Evolutionary conservation across 2,888 invertebrate species (phyloP), one percentile per base, ranked within the genome.

Genomic region (Phyto melanocephala): DNA sequence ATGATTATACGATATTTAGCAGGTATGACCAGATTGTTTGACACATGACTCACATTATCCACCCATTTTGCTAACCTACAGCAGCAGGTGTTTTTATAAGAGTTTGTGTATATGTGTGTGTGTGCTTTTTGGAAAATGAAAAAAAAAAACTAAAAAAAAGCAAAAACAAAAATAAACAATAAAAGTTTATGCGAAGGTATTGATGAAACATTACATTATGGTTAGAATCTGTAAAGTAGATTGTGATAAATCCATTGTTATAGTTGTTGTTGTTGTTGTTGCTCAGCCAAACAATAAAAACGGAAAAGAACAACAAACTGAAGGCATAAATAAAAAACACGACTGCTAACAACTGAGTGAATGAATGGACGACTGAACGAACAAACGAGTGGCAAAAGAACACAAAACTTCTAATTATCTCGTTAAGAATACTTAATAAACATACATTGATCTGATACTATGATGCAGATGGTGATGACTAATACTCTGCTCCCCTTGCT

Each of bases 331-430:
- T 10, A 37, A 45, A 15, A 1, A 45, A 11, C 37, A 54, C 28
- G n/a, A 35, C 56, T 56, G 68, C n/a, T 56, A 45, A 47, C 33
- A n/a, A 74, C 62, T 54, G 40, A 20, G 1, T 47, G 17, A 70
- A 58, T 40, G 40, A 54, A 28, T 22, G 13, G 56, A 56, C 17
- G 37, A 52, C n/a, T n/a, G n/a, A n/a, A n/a, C n/a, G n/a, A n/a
- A n/a, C n/a, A n/a, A n/a, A 33, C 15, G 47, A 72, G 37, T 58
- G 50, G 24, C 33, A 58, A 60, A 62, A 62, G 17, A 67, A 71
- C 22, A 68, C 67, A 75, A 77, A 84, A 84, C 70, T 81, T 88
- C 88, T 88, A 88, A 88, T 88, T 88, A 88, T 88, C 86, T 88
- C 87, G 87, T 88, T 88, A 88, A 86, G 88, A 85, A 86, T 86